phyloP scores from a whole-genome alignment of 2,888 invertebrate species.

The Junonia oenone region DNA sequence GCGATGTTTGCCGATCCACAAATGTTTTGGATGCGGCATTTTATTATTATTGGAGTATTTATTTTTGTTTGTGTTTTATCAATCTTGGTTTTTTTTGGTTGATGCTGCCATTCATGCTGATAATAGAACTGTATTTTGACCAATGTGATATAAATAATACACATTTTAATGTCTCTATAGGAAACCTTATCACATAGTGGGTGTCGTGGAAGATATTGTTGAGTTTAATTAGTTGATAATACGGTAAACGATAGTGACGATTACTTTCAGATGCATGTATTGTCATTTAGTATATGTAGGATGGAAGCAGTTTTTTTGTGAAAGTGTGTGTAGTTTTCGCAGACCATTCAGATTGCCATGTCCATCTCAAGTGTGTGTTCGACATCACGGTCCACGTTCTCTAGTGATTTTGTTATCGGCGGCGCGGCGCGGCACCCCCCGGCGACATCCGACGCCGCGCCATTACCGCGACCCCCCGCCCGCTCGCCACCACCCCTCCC shows the following conservation, averaged over 20 bases:
- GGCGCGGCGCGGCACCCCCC: slow-evolving; percentile 62
- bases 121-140: background rate
- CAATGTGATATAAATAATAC: no score
- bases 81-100: background rate
- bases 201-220: no score
- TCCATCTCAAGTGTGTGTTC: slow-evolving; percentile 37
- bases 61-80: background rate
- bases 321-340: background rate
- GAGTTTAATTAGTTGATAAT: background rate
- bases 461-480: slow-evolving; percentile 55
- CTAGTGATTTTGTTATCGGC: slow-evolving; percentile 78
- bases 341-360: background rate
- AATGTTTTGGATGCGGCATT: slow-evolving; percentile 45
- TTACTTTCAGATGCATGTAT: background rate
- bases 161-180: background rate
- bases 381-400: slow-evolving; percentile 47
- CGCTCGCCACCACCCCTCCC: slow-evolving; percentile 34
- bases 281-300: background rate
- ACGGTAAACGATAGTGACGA: background rate
- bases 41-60: slow-evolving; percentile 15
- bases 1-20: slow-evolving; percentile 41
- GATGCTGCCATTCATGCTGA: background rate
- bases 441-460: slow-evolving; percentile 74
- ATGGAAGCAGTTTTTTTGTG: background rate
- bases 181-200: no score